Evolutionary conservation across 1,140 invertebrate species (phyloP), one percentile per base, ranked within the genome.

Genomic region (Ips typographus): DNA sequence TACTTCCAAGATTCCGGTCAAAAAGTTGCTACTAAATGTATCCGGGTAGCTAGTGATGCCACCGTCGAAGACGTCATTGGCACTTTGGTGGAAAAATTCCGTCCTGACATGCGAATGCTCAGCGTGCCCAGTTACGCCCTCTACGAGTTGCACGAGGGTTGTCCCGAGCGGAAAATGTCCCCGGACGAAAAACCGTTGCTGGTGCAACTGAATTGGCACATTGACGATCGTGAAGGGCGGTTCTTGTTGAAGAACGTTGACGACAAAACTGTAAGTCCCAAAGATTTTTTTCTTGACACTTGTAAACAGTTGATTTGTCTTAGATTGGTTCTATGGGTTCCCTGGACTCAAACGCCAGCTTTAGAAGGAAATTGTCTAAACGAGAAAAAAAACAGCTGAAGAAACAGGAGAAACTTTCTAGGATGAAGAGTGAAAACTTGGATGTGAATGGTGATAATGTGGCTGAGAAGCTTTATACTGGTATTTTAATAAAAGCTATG

Each of bases 181-280:
- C 86, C 91, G 1, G 92, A 95, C 72, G 97, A 99, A 82, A 94
- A 95, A 76, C 97, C 98, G 0, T 83, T 99, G 43, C 83, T 98
- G 56, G 97, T 99, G n/a, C 98, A 99, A 83, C 85, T 99, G 41
- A 98, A 98, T 84, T 99, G 98, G 98, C 96, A 98, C 78, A 94
- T 96, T 52, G 96, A 99, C 81, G 96, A 99, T 80, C 85, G 96
- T 39, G 98, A 99, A 83, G 98, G 98, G 42, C 85, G 97, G 55
- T 99, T 99, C 84, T 84, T 99, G 59, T 85, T 99, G 3, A 90
- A 94, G 78, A 87, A 93, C 76, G 91, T 95, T 74, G 91, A 94
- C 79, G 91, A 93, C 74, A 92, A 91, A 79, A 89, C 88, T 77
- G 86, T 88, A 78, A 82, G 76, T 73, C 8, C 4, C 40, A 2